Base-by-base conservation (phyloP, 2,113 vertebrate species). In the Crotalus tigris region DNA sequence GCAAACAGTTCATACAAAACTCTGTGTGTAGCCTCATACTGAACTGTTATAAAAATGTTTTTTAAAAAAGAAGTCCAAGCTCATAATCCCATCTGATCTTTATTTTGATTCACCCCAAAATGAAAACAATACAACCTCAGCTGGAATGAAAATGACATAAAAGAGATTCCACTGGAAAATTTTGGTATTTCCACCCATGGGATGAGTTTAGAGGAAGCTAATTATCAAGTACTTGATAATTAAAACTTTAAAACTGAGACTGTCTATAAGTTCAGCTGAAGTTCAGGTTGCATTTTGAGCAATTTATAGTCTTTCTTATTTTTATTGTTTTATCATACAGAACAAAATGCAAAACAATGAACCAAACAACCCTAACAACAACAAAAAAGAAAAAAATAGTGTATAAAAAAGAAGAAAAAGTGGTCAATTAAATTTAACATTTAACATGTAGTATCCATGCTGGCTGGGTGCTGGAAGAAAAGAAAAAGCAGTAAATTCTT, bases 61-160 rank as follows among this genome's bases (percentile, higher is more conserved):
- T 95, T 90, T 89, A 86, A 94, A 93, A 86, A 94, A 93, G 93
- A 90, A 94, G 91, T 88, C 24, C 15, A 55, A 21, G 46, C 15
- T 19, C 57, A 15, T 3, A 24, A 93, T 3, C 92, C 94, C 91
- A 94, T 57, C 89, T 61, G 64, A 33, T 0, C 24, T 93, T 69
- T 75, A 81, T n/a, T 94, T 93, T 39, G 93, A 13, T 15, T 93
- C 46, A 23, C 53, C 87, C 93, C 39, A 93, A 17, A 81, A 81
- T 44, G 44, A 81, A 81, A 81, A 81, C 75, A 81, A 81, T 44
- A 4, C 17, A 49, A 46, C 85, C 11, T 87, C 46, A 51, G 11
- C 23, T 51, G 24, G 46, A 87, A 87, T 87, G 85, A 19, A 95
- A 95, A 57, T 15, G 39, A 85, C 19, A 90, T 54, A 94, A 93